Evolutionary conservation across 2,888 invertebrate species (phyloP).

Genomic region (Gerris lacustris): DNA sequence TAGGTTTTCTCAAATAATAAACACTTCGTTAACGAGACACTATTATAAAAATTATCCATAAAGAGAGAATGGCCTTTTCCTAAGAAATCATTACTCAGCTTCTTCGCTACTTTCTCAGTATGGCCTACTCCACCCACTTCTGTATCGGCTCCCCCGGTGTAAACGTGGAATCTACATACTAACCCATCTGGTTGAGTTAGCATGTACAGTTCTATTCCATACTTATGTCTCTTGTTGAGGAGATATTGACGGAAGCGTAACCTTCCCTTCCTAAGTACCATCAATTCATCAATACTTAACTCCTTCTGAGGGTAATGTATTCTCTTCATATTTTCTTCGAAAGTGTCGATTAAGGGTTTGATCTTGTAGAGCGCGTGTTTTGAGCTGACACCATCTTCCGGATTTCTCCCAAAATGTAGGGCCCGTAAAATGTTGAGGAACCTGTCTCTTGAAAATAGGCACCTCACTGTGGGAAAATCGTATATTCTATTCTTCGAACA

Average conservation of each 20-base stretch:
- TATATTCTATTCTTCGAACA: too few relatives aligned
- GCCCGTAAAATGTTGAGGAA: background rate
- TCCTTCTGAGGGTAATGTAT: conserved; percentile 23
- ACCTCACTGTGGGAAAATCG: too few relatives aligned
- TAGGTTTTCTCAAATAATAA: conserved; percentile 29
- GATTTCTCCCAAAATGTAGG: background rate
- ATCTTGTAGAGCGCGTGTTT: background rate
- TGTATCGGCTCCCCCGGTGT: conserved; percentile 29
- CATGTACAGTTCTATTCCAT: conserved; percentile 32
- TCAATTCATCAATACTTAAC: conserved; percentile 31
- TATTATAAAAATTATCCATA: conserved; percentile 34
- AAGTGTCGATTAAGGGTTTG: background rate
- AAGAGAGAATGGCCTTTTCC: conserved; percentile 32
- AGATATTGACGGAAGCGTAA: conserved; percentile 31
- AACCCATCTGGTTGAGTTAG: conserved; percentile 27
- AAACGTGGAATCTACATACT: conserved; percentile 32
- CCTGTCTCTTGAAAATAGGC: background rate
- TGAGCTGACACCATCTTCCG: background rate
- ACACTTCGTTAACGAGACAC: conserved; percentile 31
- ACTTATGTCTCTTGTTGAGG: conserved; percentile 30
- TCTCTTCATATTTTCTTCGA: background rate
- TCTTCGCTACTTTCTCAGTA: conserved; percentile 30
- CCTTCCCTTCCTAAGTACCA: conserved; percentile 30
- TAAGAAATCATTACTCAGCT: conserved; percentile 32
- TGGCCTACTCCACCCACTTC: conserved; percentile 15